Base-by-base conservation (phyloP, 2,113 vertebrate genomes). In the Myrmecophaga tridactyla region DNA sequence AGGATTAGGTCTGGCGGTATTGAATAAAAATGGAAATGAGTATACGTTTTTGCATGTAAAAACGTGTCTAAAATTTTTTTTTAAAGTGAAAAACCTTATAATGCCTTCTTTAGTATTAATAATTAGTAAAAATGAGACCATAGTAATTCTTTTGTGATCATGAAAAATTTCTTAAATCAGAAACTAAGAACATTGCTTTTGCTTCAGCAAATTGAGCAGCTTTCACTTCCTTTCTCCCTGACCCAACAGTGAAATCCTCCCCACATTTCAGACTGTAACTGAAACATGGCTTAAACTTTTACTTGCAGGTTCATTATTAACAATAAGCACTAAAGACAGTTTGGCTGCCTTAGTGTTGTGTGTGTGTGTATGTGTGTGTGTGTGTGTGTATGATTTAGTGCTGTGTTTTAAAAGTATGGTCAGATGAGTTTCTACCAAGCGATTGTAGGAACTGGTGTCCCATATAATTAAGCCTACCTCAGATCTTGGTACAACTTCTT, bases 211-310 rank as follows among this genome's bases (percentile, higher is more conserved):
- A 31, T 67, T 82, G 43, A 92, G 31, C n/a, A 83, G 43, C 29
- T 89, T 51, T 73, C 23, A 89, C 27, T 86, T 89, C 60, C 73
- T 93, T 95, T 92, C 23, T 94, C 82, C 36, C 41, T 69, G 73
- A 27, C 31, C 7, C 43, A 72, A 36, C 51, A 53, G 12, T 58
- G 27, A 82, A 43, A 89, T 86, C 89, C 53, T 94, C 23, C 8
- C 41, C 48, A 89, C 39, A 67, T 86, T 89, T 92, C 23, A 90
- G 31, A 78, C 62, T 82, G 25, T 39, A 86, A 36, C 29, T 94
- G 62, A 94, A 92, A 76, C 60, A 65, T 51, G 48, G 60, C 73
- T 95, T 85, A 93, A 70, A 94, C 82, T 93, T 96, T 91, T 93
- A 80, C 78, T 94, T 92, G 62, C 58, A 46, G 63, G 65, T 85